These are phyloP conservation scores for Anableps anableps DNA, from an alignment of 2,797 vertebrate genomes.

Conservation along the genomic window DNA sequence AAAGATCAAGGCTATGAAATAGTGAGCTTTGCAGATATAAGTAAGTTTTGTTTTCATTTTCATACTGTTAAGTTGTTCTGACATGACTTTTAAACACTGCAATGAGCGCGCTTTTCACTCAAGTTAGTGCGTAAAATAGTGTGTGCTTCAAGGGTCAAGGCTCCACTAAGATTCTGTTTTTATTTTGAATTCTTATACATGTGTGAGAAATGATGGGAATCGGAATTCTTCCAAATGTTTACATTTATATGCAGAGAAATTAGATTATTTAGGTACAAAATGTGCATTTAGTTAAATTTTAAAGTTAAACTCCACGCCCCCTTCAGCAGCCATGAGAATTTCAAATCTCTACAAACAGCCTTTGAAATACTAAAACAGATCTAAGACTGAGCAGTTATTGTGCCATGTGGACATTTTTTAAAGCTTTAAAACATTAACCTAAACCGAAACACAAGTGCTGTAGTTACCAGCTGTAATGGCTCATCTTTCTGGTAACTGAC, in stretches of 20 bases:
- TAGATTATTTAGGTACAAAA: background rate
- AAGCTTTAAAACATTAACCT: background rate
- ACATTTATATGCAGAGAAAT: background rate
- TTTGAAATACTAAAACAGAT: background rate
- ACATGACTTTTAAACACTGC: background rate
- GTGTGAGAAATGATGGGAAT: background rate
- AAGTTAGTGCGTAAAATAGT: constrained; percentile 24
- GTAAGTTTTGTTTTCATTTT: constrained; percentile 69
- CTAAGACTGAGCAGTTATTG: background rate
- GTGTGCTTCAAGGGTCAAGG: constrained; percentile 4
- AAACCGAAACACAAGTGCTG: background rate
- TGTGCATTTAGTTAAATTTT: background rate
- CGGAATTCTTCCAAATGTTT: background rate
- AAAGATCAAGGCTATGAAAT: constrained; percentile 88
- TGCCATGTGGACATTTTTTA: background rate
- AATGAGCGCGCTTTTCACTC: background rate
- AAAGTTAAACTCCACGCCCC: background rate
- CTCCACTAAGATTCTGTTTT: background rate
- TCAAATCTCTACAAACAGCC: background rate
- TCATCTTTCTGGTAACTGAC: background rate
- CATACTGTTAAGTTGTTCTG: background rate
- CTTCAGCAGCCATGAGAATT: background rate
- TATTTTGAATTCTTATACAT: background rate
- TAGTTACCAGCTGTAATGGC: background rate
- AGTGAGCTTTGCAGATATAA: constrained; percentile 90